Evolutionary conservation across 1,140 invertebrate genomes (phyloP).

Genomic region (Diabrotica undecimpunctata): DNA sequence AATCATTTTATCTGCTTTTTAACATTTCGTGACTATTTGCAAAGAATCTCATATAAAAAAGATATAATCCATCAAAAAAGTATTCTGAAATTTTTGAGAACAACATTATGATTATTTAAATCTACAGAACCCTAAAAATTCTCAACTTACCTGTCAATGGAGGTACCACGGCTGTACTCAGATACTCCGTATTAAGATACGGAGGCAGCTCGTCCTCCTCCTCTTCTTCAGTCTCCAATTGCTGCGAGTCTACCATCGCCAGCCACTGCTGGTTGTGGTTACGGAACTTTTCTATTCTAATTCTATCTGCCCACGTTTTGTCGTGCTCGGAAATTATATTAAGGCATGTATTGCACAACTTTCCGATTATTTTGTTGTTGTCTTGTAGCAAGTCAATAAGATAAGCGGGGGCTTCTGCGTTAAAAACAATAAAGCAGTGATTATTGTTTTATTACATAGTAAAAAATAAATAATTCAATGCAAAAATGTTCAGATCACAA

Average conservation of each 20-base stretch:
- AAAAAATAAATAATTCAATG: too few relatives aligned
- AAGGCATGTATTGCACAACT: constrained; percentile 86
- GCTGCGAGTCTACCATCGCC: constrained; percentile 74
- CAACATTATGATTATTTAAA: too few relatives aligned
- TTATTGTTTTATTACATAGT: not conserved
- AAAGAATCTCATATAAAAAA: too few relatives aligned
- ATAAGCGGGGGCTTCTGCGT: constrained; percentile 81
- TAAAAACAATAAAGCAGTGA: not conserved
- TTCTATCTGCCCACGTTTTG: constrained; percentile 85
- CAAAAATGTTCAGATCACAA: too few relatives aligned
- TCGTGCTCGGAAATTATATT: constrained; percentile 90
- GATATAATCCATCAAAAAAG: too few relatives aligned
- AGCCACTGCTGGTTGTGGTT: constrained; percentile 98
- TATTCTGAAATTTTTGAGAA: too few relatives aligned
- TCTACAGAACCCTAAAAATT: too few relatives aligned
- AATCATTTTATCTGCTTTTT: too few relatives aligned
- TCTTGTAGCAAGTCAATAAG: constrained; percentile 98
- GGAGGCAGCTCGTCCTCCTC: constrained; percentile 65
- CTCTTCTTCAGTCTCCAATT: constrained; percentile 55
- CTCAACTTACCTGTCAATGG: constrained; percentile 54
- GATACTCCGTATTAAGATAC: constrained; percentile 67
- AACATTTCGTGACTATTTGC: too few relatives aligned
- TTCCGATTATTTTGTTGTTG: constrained; percentile 88
- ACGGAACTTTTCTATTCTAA: constrained; percentile 91
- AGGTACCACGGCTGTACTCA: constrained; percentile 65